A percentile compares a stretch with the other conserved stretches of the same genome.
Conservation (phyloP, 2,113 vertebrate species). For the Notarius lentiginosus region DNA sequence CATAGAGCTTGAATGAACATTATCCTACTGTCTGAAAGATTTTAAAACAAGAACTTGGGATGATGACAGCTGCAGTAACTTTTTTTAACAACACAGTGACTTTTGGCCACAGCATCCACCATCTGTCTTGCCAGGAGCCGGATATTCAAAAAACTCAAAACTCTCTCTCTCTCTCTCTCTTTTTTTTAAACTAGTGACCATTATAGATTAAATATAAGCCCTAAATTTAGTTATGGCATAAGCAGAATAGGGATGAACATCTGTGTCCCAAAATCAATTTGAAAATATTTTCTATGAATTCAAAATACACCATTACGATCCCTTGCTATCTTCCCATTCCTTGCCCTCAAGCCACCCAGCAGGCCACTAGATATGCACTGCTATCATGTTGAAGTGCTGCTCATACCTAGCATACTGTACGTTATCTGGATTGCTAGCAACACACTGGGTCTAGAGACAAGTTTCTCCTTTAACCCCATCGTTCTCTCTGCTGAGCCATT, state of each 20-base stretch:
- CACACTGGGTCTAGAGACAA: neutral
- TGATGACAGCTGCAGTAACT: neutral
- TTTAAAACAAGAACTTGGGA: neutral
- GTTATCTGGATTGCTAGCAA: neutral
- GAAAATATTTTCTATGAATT: neutral
- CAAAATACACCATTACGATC: neutral
- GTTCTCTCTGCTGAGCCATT: neutral
- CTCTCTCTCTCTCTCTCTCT: no score
- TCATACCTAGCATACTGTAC: neutral
- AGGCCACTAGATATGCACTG: neutral
- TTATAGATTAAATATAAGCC: no score
- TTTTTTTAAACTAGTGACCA: no score
- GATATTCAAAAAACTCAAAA: neutral
- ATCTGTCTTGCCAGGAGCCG: neutral
- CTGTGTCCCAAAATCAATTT: neutral
- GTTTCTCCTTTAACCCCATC: neutral
- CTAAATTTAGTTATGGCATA: neutral
- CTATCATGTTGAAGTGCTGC: neutral
- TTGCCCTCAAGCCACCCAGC: neutral
- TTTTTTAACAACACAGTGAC: neutral
- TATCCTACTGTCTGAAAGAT: neutral
- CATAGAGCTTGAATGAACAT: neutral
- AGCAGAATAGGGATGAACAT: neutral
- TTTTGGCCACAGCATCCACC: neutral
- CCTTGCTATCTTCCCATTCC: neutral